Evolutionary conservation across 2,797 vertebrate genomes (phyloP).

Genomic region (Todus mexicanus): DNA sequence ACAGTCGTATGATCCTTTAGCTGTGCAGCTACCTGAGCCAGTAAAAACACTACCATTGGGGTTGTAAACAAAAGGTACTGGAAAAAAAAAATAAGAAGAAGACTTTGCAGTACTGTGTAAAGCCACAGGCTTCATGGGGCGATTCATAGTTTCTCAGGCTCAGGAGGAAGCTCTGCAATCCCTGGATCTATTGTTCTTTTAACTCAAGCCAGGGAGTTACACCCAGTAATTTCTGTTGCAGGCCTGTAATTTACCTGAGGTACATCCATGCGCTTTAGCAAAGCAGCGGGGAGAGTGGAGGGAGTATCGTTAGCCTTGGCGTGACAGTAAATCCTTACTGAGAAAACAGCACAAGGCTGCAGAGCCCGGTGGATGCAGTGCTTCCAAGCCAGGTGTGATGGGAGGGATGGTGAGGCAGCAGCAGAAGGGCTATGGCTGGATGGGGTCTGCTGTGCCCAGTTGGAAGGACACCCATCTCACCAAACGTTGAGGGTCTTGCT

Average conservation of each 20-base stretch:
- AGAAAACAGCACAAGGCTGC: accelerated
- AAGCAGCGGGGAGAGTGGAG: not conserved
- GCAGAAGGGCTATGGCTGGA: not conserved
- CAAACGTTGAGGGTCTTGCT: accelerated
- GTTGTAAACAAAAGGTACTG: not conserved
- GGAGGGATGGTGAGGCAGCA: not conserved
- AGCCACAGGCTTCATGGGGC: not conserved
- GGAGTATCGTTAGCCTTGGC: not conserved
- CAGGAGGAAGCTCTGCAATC: not conserved
- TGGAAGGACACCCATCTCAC: not conserved
- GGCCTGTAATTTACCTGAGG: constrained; percentile 40
- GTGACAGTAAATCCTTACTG: not conserved
- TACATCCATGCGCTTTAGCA: not conserved
- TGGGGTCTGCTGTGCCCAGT: accelerated
- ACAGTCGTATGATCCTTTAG: not conserved
- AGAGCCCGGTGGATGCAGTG: accelerated
- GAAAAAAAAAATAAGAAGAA: not conserved
- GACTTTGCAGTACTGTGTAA: not conserved
- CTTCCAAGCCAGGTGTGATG: accelerated
- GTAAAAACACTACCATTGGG: not conserved
- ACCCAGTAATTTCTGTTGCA: constrained; percentile 16
- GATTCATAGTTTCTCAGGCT: not conserved
- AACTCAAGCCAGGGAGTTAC: not conserved
- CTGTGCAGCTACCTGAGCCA: not conserved
- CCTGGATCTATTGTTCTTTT: not conserved